phyloP scores from a whole-genome alignment of 2,113 vertebrate genomes.

The Catharus fuscescens region DNA sequence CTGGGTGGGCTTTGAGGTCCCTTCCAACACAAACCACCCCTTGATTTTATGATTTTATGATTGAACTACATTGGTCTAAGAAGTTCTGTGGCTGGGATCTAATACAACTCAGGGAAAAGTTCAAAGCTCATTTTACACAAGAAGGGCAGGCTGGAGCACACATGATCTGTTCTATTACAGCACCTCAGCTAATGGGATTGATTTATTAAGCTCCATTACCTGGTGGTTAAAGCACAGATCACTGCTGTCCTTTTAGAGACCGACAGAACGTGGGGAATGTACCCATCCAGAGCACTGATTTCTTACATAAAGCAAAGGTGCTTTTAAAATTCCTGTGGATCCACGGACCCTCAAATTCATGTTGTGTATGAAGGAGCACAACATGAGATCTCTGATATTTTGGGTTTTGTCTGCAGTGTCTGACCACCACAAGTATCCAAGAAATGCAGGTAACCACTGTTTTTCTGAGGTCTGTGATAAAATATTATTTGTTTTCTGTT shows the following conservation, averaged over 20 bases:
- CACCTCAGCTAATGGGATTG: not conserved
- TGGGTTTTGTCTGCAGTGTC: not conserved
- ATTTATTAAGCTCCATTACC: not conserved
- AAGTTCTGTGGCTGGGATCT: not conserved
- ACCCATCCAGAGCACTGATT: not conserved
- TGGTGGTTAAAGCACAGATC: not conserved
- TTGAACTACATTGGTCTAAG: not conserved
- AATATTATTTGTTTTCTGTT: not conserved
- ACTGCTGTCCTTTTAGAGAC: not conserved
- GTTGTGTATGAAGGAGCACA: not conserved
- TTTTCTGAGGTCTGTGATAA: not conserved
- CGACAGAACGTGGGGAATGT: not conserved
- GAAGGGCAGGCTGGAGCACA: not conserved
- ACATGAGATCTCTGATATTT: not conserved
- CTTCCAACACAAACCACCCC: not conserved
- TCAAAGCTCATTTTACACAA: rapidly evolving
- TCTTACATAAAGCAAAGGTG: not conserved
- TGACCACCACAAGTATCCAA: not conserved
- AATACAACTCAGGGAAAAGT: not conserved
- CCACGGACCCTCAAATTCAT: not conserved
- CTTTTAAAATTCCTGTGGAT: not conserved
- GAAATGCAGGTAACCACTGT: not conserved
- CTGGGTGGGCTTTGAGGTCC: rapidly evolving
- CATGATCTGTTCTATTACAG: rapidly evolving
- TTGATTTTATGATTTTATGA: too few species aligned